Evolutionary conservation across 2,113 vertebrate species (phyloP).

Genomic region (Pelecanoides urinatrix): DNA sequence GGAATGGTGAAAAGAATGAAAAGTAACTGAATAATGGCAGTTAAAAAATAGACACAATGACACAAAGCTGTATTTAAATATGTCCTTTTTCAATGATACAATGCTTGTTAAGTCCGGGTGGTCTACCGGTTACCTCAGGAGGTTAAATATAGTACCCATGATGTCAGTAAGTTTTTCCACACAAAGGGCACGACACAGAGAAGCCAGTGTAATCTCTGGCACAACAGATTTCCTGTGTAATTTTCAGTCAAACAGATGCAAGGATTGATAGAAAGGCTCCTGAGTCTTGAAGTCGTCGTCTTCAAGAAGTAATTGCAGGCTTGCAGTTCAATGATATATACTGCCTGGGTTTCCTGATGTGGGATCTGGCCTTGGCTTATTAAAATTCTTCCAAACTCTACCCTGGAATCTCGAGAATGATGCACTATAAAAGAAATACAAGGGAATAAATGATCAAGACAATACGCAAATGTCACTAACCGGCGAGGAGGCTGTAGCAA

Average conservation of each 20-base stretch:
- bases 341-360: background rate
- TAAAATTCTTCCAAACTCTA: background rate
- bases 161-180: background rate
- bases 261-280: background rate
- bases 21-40: background rate
- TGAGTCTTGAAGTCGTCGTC: background rate
- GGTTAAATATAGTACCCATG: background rate
- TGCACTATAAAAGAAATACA: background rate
- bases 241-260: background rate
- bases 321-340: background rate
- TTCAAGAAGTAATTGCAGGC: background rate
- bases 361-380: background rate
- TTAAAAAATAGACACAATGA: background rate
- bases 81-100: background rate
- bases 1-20: background rate
- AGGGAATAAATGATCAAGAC: background rate
- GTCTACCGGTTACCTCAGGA: background rate
- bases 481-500: background rate
- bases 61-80: background rate
- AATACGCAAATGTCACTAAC: background rate
- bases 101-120: background rate
- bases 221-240: background rate
- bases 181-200: background rate
- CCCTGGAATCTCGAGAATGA: background rate
- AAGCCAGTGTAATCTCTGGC: background rate